These are phyloP conservation scores for Halcyon chelicuti DNA, from an alignment of 2,797 vertebrate genomes.

Conservation along the genomic window DNA sequence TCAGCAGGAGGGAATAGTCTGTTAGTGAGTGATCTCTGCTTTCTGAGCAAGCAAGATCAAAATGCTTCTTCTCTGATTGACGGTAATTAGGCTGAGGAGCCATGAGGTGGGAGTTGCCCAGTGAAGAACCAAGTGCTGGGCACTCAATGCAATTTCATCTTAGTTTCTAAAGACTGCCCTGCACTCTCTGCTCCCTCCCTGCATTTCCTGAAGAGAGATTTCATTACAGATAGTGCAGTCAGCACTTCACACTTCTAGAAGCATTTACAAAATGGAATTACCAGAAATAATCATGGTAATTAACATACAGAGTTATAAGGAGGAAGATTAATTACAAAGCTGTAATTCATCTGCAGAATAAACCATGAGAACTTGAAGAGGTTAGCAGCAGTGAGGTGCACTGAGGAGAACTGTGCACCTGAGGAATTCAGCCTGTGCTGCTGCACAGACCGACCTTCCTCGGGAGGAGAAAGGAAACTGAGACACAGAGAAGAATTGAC, in stretches of 20 bases:
- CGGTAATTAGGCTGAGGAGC: background rate
- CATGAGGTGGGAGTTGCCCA: background rate
- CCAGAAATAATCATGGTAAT: slow-evolving; percentile 69
- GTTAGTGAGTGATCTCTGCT: background rate
- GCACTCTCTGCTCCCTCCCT: background rate
- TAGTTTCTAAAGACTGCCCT: background rate
- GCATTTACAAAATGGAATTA: slow-evolving; percentile 62
- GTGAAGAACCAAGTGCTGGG: background rate
- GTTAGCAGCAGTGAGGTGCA: background rate
- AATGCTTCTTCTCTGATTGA: background rate
- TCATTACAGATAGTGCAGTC: slow-evolving; percentile 32
- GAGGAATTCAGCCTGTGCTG: background rate
- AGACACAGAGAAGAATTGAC: background rate
- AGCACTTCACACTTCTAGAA: slow-evolving; percentile 28
- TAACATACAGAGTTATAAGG: slow-evolving; percentile 50
- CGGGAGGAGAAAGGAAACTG: background rate
- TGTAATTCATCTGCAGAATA: slow-evolving; percentile 32
- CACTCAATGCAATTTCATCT: background rate
- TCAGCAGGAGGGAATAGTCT: background rate
- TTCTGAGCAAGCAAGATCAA: background rate
- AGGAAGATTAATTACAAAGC: slow-evolving; percentile 67
- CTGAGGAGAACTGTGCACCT: background rate
- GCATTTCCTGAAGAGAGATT: slow-evolving; percentile 8
- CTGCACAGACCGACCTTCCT: background rate
- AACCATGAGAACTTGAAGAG: background rate